Evolutionary conservation across 2,888 invertebrate genomes (phyloP).

Genomic region (Branchipolynoe longqiensis): DNA sequence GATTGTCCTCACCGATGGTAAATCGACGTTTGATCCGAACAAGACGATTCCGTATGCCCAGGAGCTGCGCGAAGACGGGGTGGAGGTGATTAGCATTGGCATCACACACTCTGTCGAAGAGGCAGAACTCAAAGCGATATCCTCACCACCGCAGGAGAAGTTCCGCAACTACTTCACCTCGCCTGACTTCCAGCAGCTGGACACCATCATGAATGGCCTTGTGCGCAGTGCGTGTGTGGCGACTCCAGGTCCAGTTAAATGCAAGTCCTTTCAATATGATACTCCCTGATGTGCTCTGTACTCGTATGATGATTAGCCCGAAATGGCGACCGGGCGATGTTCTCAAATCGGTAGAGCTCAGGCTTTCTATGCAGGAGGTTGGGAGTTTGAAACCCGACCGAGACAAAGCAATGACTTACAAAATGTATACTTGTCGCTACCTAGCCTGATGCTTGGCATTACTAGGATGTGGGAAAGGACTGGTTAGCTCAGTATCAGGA

Average conservation of each 20-base stretch:
- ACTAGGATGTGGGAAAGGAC: no score
- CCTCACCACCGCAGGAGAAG: constrained; percentile 52
- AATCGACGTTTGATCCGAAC: constrained; percentile 40
- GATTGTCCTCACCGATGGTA: constrained; percentile 60
- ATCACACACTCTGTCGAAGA: constrained; percentile 49
- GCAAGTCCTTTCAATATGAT: constrained; percentile 16
- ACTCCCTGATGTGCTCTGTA: no score
- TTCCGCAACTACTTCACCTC: constrained; percentile 22
- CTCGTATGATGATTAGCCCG: no score
- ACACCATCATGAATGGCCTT: neutral
- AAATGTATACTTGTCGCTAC: no score
- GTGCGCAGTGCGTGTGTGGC: neutral
- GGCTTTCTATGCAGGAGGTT: no score
- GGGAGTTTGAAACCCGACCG: no score
- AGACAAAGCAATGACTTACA: no score
- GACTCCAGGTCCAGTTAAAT: neutral
- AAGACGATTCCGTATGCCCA: constrained; percentile 33
- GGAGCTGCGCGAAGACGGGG: constrained; percentile 9
- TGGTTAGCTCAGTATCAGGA: no score
- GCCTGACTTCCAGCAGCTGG: constrained; percentile 23
- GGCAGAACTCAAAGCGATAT: constrained; percentile 34
- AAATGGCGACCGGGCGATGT: no score
- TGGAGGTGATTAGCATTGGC: constrained; percentile 49
- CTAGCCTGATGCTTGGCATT: no score
- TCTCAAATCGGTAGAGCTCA: no score